phyloP scores from a whole-genome alignment of 2,888 invertebrate species.

The Schizotus pectinicornis region DNA sequence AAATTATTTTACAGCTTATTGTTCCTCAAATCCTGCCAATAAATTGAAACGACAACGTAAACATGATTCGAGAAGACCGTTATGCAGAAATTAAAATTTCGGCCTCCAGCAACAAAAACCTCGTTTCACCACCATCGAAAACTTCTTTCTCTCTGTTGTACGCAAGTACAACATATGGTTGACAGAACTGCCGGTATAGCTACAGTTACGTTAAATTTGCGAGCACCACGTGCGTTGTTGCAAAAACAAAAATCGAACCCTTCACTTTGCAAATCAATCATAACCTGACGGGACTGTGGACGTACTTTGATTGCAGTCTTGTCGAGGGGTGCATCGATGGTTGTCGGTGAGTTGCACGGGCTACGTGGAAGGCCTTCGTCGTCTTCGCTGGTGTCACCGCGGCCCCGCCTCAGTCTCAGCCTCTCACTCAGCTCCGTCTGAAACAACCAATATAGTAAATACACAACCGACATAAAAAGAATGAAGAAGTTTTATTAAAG shows the following conservation, averaged over 20 bases:
- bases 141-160: neutral
- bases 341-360: slow-evolving; percentile 71
- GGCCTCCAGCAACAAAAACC: slow-evolving; percentile 7
- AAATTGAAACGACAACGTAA: no score
- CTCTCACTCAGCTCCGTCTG: slow-evolving; percentile 81
- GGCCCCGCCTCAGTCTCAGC: slow-evolving; percentile 68
- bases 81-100: slow-evolving; percentile 20
- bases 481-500: neutral
- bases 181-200: neutral
- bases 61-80: slow-evolving; percentile 1
- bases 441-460: slow-evolving; percentile 38
- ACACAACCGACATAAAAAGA: neutral
- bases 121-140: slow-evolving; percentile 3
- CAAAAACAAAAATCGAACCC: neutral
- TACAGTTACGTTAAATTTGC: slow-evolving; percentile 19
- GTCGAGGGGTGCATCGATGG: slow-evolving; percentile 58
- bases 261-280: neutral
- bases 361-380: slow-evolving; percentile 78
- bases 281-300: slow-evolving; percentile 4
- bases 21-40: no score
- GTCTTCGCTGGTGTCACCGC: slow-evolving; percentile 73
- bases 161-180: slow-evolving; percentile 17
- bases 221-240: neutral
- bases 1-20: no score
- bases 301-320: slow-evolving; percentile 58